Evolutionary conservation across 2,797 vertebrate genomes (phyloP).

Genomic region (Apodemus agrarius): DNA sequence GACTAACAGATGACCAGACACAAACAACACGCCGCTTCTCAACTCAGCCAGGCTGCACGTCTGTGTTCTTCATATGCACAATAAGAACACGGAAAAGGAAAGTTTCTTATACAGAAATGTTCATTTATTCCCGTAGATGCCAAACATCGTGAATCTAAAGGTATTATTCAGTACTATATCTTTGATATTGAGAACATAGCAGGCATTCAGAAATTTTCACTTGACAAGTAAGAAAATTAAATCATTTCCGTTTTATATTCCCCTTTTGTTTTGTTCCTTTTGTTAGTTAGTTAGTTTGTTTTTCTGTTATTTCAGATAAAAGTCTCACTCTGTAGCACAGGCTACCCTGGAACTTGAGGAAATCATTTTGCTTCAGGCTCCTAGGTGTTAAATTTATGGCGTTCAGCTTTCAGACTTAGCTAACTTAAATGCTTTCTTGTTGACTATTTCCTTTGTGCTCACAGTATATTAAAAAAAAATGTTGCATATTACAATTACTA

Average conservation of each 20-base stretch:
- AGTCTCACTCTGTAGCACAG: not conserved
- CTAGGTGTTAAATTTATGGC: not conserved
- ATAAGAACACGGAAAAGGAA: not conserved
- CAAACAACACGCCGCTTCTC: not conserved
- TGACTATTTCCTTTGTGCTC: not conserved
- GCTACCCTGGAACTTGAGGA: not conserved
- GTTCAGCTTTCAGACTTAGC: not conserved
- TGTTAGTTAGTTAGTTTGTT: too few relatives aligned
- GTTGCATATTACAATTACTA: not conserved
- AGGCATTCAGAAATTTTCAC: not conserved
- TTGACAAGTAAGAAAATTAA: conserved; percentile 1
- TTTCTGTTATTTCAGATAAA: not conserved
- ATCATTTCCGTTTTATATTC: not conserved
- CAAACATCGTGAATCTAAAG: not conserved
- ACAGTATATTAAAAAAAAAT: not conserved
- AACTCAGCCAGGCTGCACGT: not conserved
- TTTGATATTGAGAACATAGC: not conserved
- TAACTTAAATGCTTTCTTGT: conserved; percentile 32
- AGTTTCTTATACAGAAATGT: not conserved
- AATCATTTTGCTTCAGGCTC: not conserved
- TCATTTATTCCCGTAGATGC: not conserved
- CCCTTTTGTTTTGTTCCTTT: not conserved
- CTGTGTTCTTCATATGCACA: not conserved
- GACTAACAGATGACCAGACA: not conserved
- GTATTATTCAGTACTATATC: not conserved